Evolutionary conservation across 1,140 invertebrate genomes (phyloP), one percentile per base, ranked within the genome.

Genomic region (Drosophila miranda): DNA sequence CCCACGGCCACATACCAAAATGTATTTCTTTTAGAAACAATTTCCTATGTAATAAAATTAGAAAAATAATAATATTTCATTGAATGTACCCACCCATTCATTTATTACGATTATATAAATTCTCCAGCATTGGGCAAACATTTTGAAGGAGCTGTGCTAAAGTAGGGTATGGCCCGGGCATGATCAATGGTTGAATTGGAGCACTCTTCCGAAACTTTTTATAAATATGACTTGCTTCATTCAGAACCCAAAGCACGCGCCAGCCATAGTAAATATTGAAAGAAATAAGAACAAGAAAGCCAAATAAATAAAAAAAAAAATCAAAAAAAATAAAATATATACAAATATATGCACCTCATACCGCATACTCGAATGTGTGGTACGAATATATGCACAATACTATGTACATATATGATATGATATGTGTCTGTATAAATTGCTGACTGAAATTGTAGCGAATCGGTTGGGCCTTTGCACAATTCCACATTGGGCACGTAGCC

Each of bases 221-320:
- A 45, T 63, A 30, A 66, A 56, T 67, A 66, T 67, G 69, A 70
- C 63, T 79, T 55, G 68, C 54, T 60, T 84, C 68, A 84, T 84
- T 86, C 55, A 87, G 45, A 74, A 75, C 16, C 69, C 58, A 66
- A 75, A 86, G 81, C 81, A 86, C 81, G 82, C 82, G 74, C 44
- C 81, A 48, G 43, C 26, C 64, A 78, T 68, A 70, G 81, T 81
- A 86, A 86, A 86, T 81, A 86, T 75, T 62, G 72, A 74, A 76
- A 66, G 71, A 30, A 69, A 54, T 52, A 59, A 64, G 62, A 67
- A 73, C 68, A 16, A 59, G 55, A 63, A 57, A 77, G 64, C 61
- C 69, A 76, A 76, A 73, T 69, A 71, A 74, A 60, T 74, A 58
- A 67, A 60, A 76, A 52, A 64, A 28, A 58, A 52, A n/a, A n/a